These are phyloP conservation scores for Lepidocolaptes lacrymiger DNA, from an alignment of 2,797 vertebrate genomes.

Conservation along the genomic window DNA sequence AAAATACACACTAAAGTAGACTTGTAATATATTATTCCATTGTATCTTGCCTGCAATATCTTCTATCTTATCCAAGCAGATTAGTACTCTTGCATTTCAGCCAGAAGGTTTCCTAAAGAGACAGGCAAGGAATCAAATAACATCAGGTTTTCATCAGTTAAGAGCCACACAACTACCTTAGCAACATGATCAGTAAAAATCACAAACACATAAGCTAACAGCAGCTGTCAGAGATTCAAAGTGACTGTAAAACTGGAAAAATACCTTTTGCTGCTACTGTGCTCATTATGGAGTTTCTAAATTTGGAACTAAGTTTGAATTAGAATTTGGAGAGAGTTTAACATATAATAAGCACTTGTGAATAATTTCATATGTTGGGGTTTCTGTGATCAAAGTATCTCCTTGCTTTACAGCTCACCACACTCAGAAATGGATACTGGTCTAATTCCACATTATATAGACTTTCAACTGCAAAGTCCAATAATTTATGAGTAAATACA, in stretches of 20 bases:
- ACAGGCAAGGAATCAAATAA: not conserved
- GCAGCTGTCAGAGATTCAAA: not conserved
- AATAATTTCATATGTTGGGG: not conserved
- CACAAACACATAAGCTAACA: not conserved
- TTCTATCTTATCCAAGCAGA: not conserved
- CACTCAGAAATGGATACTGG: not conserved
- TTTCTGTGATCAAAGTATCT: not conserved
- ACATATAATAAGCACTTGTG: not conserved
- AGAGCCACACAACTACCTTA: not conserved
- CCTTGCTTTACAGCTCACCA: not conserved
- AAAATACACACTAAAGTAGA: not conserved
- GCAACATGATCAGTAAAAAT: not conserved
- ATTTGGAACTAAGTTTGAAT: not conserved
- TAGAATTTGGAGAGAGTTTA: not conserved
- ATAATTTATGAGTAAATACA: not conserved
- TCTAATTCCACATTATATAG: not conserved
- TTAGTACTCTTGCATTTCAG: not conserved
- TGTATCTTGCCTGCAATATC: not conserved
- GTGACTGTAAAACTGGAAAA: not conserved
- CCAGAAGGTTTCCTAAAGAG: not conserved
- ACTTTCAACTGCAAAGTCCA: not conserved
- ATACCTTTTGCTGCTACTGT: not conserved
- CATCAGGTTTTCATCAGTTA: not conserved
- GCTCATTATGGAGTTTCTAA: not conserved
- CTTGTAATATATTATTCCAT: not conserved